These are phyloP conservation scores for Hydroisotoma schaefferi DNA, from an alignment of 2,888 invertebrate species.

Conservation along the genomic window DNA sequence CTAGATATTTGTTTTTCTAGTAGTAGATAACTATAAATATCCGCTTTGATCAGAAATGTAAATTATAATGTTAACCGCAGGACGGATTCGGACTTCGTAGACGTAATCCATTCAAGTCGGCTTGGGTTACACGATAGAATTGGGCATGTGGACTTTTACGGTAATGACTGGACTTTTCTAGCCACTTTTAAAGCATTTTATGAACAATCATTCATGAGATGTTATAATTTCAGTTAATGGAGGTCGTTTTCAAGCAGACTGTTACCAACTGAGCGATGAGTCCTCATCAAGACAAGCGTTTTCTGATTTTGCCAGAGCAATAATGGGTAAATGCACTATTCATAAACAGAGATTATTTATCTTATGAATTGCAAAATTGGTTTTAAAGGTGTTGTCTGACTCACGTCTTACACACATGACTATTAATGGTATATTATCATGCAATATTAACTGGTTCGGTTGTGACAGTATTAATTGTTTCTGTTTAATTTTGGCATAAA, in stretches of 20 bases:
- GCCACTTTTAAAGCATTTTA: neutral
- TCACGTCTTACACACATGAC: no score
- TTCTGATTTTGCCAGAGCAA: constrained; percentile 19
- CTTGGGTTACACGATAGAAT: constrained; percentile 49
- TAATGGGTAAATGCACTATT: no score
- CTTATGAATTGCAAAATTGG: no score
- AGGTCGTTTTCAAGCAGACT: constrained; percentile 35
- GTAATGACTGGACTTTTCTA: constrained; percentile 40
- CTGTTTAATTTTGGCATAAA: constrained; percentile 3
- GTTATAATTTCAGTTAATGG: constrained; percentile 12
- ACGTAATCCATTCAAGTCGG: constrained; percentile 51
- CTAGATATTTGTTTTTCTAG: no score
- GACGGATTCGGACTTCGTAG: constrained; percentile 50
- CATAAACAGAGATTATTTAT: no score
- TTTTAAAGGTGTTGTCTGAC: no score
- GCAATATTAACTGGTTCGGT: neutral
- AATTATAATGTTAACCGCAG: no score
- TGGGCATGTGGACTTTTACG: constrained; percentile 51
- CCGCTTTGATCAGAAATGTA: no score
- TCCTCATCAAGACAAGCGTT: constrained; percentile 25
- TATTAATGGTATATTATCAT: neutral
- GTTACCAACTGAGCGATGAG: constrained; percentile 24
- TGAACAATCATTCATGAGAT: neutral
- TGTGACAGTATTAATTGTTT: neutral
- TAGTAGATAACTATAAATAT: no score